A percentile compares a stretch with the other conserved stretches of the same genome.
These are phyloP conservation scores for Cheilosia vernalis DNA, from an alignment of 2,888 invertebrate genomes.

Conservation along the genomic window DNA sequence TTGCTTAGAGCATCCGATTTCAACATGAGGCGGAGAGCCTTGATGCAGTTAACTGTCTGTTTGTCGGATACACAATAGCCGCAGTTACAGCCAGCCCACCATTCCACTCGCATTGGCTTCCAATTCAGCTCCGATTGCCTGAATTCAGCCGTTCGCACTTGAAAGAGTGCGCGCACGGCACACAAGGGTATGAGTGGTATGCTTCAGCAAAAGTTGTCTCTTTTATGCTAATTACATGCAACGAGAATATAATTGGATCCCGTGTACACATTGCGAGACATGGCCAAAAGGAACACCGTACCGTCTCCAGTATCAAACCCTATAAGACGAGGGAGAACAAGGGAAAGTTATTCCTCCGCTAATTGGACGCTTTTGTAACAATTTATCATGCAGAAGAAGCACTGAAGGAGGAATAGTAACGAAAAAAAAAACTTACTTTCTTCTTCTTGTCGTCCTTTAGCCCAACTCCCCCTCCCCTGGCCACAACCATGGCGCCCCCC, in stretches of 20 bases:
- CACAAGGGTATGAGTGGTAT: constrained; percentile 16
- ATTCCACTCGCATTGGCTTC: constrained; percentile 42
- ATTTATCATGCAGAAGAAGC: constrained; percentile 73
- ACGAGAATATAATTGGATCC: constrained; percentile 75
- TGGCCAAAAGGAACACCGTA: constrained; percentile 71
- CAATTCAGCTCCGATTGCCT: constrained; percentile 57
- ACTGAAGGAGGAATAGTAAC: constrained; percentile 37
- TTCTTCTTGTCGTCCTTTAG: constrained; percentile 42
- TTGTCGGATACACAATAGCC: constrained; percentile 20
- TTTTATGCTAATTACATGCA: constrained; percentile 75
- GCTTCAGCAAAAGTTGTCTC: constrained; percentile 72
- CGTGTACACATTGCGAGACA: constrained; percentile 74
- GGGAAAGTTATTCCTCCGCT: constrained; percentile 73
- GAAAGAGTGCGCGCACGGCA: constrained; percentile 31
- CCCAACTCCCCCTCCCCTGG: not conserved
- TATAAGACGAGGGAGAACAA: constrained; percentile 63
- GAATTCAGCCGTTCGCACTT: constrained; percentile 64
- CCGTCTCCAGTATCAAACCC: constrained; percentile 71
- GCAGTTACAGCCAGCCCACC: not conserved
- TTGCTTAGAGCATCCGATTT: constrained; percentile 55
- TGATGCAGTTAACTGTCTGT: constrained; percentile 47
- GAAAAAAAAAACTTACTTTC: constrained; percentile 65
- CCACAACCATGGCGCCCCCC: not conserved
- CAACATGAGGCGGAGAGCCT: constrained; percentile 40
- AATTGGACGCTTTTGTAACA: constrained; percentile 75